Evolutionary conservation across 1,140 invertebrate genomes (phyloP).

Genomic region (Drosophila nigromelanica): DNA sequence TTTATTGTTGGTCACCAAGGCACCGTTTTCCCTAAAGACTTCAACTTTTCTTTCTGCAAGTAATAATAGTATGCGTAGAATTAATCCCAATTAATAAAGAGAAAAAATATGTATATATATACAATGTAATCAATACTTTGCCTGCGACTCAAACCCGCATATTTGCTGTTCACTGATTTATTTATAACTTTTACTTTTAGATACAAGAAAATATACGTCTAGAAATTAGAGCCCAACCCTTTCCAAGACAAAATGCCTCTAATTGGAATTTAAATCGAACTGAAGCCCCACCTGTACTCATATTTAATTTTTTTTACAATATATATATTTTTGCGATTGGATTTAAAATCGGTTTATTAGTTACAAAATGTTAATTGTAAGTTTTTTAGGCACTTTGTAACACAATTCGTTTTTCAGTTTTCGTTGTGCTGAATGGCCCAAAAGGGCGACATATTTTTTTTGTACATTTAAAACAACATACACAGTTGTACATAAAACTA

Average conservation of each 20-base stretch:
- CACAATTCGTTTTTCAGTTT: slow-evolving; percentile 30
- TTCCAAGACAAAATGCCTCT: neutral
- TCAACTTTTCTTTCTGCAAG: no score
- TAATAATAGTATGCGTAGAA: no score
- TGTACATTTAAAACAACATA: slow-evolving; percentile 58
- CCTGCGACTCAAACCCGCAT: no score
- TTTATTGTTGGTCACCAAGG: no score
- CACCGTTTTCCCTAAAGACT: no score
- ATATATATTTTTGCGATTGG: slow-evolving; percentile 8
- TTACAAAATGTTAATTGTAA: slow-evolving; percentile 58
- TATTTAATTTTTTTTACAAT: neutral
- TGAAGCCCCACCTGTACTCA: neutral
- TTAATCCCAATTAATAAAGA: no score
- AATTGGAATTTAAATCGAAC: no score
- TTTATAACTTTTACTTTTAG: slow-evolving; percentile 43
- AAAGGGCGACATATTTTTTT: slow-evolving; percentile 24
- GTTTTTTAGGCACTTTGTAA: slow-evolving; percentile 44
- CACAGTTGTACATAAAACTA: slow-evolving; percentile 23
- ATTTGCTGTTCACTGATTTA: neutral
- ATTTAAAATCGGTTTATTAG: slow-evolving; percentile 73
- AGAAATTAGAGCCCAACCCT: slow-evolving; percentile 21
- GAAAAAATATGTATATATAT: no score
- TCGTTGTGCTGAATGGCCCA: slow-evolving; percentile 37
- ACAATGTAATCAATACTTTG: no score
- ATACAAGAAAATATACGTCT: slow-evolving; percentile 47